A percentile compares a stretch with the other conserved stretches of the same genome.
Evolutionary conservation across 2,113 vertebrate species (phyloP).

Genomic region (Hydrolagus affinis): DNA sequence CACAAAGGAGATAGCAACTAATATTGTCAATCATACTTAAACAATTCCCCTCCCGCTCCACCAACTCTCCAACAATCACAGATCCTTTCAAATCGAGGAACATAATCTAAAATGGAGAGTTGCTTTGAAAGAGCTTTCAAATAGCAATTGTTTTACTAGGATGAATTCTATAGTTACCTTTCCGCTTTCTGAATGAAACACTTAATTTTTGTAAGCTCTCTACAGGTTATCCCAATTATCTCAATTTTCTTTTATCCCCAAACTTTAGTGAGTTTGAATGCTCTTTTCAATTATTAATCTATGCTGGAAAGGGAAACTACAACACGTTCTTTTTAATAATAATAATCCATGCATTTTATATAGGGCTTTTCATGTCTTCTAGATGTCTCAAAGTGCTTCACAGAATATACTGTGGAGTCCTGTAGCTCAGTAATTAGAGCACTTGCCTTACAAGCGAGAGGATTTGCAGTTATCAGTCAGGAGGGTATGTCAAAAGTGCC

Average conservation of each 20-base stretch:
- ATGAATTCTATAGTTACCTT: background rate
- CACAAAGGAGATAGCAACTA: constrained; percentile 2
- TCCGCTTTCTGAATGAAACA: background rate
- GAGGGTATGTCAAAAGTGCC: too few relatives aligned
- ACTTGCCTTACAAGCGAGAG: too few relatives aligned
- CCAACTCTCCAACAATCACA: background rate
- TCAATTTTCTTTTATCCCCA: background rate
- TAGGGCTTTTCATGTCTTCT: background rate
- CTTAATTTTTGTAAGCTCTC: background rate
- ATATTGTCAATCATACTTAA: constrained; percentile 17
- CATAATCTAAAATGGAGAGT: constrained; percentile 1
- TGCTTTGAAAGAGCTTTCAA: background rate
- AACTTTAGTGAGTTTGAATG: background rate
- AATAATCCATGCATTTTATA: background rate
- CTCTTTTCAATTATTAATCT: too few relatives aligned
- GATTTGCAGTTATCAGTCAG: too few relatives aligned
- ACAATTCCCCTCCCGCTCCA: background rate
- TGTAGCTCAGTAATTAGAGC: too few relatives aligned
- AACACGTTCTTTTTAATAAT: background rate
- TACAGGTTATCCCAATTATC: background rate
- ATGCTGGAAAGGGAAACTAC: too few relatives aligned
- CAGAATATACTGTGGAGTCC: too few relatives aligned
- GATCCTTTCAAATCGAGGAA: background rate
- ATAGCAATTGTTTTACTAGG: background rate
- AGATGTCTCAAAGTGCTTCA: too few relatives aligned